A percentile compares a stretch with the other conserved stretches of the same genome.
These are phyloP conservation scores for Zootermopsis nevadensis DNA, from an alignment of 2,888 invertebrate species.

Conservation along the genomic window DNA sequence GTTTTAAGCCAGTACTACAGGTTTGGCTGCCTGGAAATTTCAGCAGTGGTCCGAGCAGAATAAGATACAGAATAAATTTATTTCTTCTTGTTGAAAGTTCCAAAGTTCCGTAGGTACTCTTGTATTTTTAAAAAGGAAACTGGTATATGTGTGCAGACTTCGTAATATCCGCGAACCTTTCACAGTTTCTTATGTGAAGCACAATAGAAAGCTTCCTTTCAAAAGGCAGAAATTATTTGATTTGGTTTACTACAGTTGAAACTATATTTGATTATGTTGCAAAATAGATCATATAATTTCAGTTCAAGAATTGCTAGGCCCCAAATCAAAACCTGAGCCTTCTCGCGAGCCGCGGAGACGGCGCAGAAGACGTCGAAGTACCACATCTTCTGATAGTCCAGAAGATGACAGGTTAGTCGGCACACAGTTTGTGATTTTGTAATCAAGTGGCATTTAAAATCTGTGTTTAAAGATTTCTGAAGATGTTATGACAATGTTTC, in stretches of 20 bases:
- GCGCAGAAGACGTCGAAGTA: background rate
- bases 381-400: background rate
- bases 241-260: background rate
- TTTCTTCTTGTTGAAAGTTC: too few species aligned
- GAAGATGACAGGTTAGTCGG: slow-evolving; percentile 9
- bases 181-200: too few species aligned
- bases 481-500: too few species aligned
- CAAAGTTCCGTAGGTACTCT: too few species aligned
- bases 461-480: too few species aligned
- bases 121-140: background rate
- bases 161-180: too few species aligned
- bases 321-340: background rate
- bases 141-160: background rate
- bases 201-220: background rate
- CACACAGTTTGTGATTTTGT: background rate
- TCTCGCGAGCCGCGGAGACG: background rate
- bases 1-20: too few species aligned
- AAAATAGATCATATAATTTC: slow-evolving; percentile 7
- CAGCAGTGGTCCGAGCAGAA: too few species aligned
- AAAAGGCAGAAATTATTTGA: background rate
- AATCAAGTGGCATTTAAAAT: too few species aligned
- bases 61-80: too few species aligned
- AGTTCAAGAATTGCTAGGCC: slow-evolving; percentile 27
- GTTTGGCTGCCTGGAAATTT: too few species aligned
- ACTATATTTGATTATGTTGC: background rate